phyloP scores from a whole-genome alignment of 2,888 invertebrate genomes.

The Beris morrisii region DNA sequence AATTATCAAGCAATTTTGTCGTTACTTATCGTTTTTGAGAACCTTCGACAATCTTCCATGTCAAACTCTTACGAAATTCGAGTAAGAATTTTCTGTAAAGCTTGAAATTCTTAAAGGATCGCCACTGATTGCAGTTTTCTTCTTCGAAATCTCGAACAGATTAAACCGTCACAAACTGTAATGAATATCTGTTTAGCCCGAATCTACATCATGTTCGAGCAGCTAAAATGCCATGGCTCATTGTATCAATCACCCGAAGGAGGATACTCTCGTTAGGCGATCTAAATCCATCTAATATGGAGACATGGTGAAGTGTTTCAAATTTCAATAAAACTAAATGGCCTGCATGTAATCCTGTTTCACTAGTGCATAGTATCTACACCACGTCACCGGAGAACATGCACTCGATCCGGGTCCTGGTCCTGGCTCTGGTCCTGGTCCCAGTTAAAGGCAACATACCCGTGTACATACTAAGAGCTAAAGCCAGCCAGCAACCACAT shows the following conservation, averaged over 20 bases:
- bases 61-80: no score
- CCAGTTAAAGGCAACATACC: neutral
- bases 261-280: slow-evolving; percentile 27
- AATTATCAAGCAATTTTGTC: no score
- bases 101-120: no score
- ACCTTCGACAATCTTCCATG: no score
- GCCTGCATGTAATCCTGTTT: slow-evolving; percentile 36
- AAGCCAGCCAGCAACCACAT: slow-evolving; percentile 33
- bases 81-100: no score
- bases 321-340: slow-evolving; percentile 39
- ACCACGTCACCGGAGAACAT: neutral
- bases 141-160: slow-evolving; percentile 10
- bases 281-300: slow-evolving; percentile 37
- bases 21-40: no score
- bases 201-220: slow-evolving; percentile 8
- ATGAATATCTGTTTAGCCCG: slow-evolving; percentile 26
- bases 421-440: neutral
- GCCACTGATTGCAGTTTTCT: neutral
- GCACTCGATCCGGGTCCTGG: slow-evolving; percentile 13
- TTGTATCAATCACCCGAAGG: slow-evolving; percentile 23
- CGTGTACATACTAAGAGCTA: slow-evolving; percentile 4
- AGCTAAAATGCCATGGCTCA: slow-evolving; percentile 16
- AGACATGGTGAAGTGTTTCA: slow-evolving; percentile 37
- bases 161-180: slow-evolving; percentile 27
- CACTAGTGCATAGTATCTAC: slow-evolving; percentile 27